phyloP scores from a whole-genome alignment of 2,888 invertebrate species.

The Euproctis similis region DNA sequence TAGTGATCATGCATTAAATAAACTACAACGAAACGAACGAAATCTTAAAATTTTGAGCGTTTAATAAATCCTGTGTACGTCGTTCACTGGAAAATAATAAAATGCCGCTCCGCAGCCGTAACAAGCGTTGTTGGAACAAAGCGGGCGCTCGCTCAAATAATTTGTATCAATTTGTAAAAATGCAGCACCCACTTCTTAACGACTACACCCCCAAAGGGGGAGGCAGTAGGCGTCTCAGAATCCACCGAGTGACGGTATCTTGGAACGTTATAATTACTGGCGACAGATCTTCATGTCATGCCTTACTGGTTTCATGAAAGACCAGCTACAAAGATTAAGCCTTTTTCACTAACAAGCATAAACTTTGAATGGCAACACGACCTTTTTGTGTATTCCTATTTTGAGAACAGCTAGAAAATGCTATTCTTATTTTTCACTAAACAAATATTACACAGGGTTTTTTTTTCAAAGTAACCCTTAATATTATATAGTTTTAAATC shows the following conservation, averaged over 20 bases:
- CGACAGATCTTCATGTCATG: slow-evolving; percentile 35
- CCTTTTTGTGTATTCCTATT: background rate
- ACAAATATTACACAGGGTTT: too few relatives aligned
- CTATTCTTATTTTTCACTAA: too few relatives aligned
- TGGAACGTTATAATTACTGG: slow-evolving; percentile 57
- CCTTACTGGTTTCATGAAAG: slow-evolving; percentile 19
- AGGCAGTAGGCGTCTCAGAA: too few relatives aligned
- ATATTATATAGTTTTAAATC: too few relatives aligned
- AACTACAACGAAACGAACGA: too few relatives aligned
- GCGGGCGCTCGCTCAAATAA: slow-evolving; percentile 73
- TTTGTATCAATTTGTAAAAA: slow-evolving; percentile 77
- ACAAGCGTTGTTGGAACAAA: slow-evolving; percentile 75
- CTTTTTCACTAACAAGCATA: slow-evolving; percentile 8
- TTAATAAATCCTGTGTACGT: slow-evolving; percentile 27
- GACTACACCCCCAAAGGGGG: slow-evolving; percentile 32
- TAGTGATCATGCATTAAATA: too few relatives aligned
- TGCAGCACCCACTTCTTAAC: slow-evolving; percentile 56
- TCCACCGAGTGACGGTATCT: slow-evolving; percentile 31
- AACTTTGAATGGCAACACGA: too few relatives aligned
- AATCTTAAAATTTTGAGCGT: slow-evolving; percentile 8
- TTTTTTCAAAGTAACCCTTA: too few relatives aligned
- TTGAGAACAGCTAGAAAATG: background rate
- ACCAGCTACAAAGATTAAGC: slow-evolving; percentile 9
- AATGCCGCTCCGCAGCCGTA: slow-evolving; percentile 71
- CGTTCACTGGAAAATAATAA: slow-evolving; percentile 59